phyloP scores from a whole-genome alignment of 2,888 invertebrate species.

The Cataglyphis rosenhaueri region DNA sequence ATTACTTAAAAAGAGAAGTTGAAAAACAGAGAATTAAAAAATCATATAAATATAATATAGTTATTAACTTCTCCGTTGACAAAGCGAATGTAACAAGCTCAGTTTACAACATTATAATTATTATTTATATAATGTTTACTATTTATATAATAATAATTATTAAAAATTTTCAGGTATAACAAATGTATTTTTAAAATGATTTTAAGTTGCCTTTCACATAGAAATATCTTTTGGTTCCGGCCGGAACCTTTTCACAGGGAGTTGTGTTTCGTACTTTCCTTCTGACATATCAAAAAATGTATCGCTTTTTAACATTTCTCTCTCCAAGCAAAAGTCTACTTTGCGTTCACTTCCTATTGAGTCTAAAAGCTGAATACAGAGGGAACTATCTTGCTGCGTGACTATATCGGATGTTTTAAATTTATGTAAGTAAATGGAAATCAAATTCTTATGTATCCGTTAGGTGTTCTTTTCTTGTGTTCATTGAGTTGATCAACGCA shows the following conservation, averaged over 20 bases:
- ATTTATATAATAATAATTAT: too few species aligned
- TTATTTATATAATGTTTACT: conserved; percentile 8
- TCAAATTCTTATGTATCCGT: conserved; percentile 21
- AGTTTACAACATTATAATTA: neutral
- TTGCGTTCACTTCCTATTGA: conserved; percentile 72
- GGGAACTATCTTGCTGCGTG: conserved; percentile 34
- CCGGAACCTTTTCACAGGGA: conserved; percentile 67
- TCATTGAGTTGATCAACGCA: neutral
- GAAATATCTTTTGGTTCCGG: conserved; percentile 46
- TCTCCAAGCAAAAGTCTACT: conserved; percentile 36
- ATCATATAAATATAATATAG: neutral
- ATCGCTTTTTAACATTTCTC: conserved; percentile 50
- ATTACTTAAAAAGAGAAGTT: conserved; percentile 4
- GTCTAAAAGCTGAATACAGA: conserved; percentile 39
- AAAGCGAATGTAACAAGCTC: neutral
- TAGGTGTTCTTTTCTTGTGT: conserved; percentile 1
- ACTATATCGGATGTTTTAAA: conserved; percentile 2
- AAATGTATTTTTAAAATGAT: conserved; percentile 23
- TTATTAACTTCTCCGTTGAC: neutral
- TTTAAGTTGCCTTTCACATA: conserved; percentile 48
- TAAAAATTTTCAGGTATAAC: neutral
- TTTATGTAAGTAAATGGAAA: conserved; percentile 52
- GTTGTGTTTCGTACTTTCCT: conserved; percentile 69
- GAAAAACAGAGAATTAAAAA: neutral
- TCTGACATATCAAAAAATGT: conserved; percentile 61